phyloP scores from a whole-genome alignment of 2,113 vertebrate genomes.

The Centrocercus urophasianus region DNA sequence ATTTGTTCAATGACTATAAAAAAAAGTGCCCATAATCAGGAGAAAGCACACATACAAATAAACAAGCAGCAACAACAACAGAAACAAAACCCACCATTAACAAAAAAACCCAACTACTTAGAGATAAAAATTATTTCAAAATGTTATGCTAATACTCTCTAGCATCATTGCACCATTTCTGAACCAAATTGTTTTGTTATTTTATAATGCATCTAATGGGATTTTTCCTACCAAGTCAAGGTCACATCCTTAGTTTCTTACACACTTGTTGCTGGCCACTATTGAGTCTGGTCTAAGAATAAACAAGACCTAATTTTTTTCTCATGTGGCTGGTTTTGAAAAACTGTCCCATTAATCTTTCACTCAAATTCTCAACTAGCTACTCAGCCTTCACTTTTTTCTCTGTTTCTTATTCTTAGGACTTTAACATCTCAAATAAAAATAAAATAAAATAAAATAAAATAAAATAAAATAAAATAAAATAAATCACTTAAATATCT shows the following conservation, averaged over 20 bases:
- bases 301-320: not conserved
- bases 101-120: not conserved
- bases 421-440: not conserved
- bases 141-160: not conserved
- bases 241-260: constrained; percentile 5
- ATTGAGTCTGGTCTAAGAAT: not conserved
- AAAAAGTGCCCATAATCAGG: not conserved
- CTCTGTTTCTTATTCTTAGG: not conserved
- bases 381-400: not conserved
- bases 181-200: not conserved
- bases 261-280: not conserved
- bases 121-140: not conserved
- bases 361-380: not conserved
- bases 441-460: too few species aligned
- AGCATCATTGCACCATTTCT: not conserved
- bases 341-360: not conserved
- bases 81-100: not conserved
- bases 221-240: constrained; percentile 10
- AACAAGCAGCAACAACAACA: too few species aligned
- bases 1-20: not conserved
- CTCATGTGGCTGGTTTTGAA: not conserved
- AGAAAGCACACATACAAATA: not conserved
- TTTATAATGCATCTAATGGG: not conserved
- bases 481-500: not conserved
- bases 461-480: too few species aligned